Percentiles rank a stretch among this genome's conserved stretches.
These are phyloP conservation scores for Trachythela sp. DNA, from an alignment of 64 coral and sea anemone species.

Conservation along the genomic window DNA sequence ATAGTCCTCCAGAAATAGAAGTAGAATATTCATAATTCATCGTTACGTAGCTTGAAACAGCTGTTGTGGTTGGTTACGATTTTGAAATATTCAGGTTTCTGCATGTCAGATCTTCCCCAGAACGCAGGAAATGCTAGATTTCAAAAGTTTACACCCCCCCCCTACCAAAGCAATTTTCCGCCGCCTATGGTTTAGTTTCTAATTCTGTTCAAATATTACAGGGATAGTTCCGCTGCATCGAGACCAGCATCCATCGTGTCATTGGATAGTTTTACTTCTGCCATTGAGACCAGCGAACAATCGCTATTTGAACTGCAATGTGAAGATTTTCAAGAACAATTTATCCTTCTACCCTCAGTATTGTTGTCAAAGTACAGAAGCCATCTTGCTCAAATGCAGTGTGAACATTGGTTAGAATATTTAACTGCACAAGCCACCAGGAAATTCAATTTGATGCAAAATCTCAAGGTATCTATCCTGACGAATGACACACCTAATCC, in stretches of 20 bases:
- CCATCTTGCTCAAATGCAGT: not conserved
- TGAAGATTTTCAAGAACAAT: constrained; percentile 8
- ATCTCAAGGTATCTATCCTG: not conserved
- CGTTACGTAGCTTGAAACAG: too few relatives aligned
- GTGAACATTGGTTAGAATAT: not conserved
- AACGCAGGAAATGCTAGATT: too few relatives aligned
- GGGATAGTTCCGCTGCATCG: not conserved
- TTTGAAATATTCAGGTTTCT: too few relatives aligned
- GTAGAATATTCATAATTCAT: too few relatives aligned
- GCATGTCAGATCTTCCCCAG: too few relatives aligned
- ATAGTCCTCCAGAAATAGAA: too few relatives aligned
- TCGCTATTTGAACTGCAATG: not conserved
- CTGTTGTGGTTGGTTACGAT: too few relatives aligned
- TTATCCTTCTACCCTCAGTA: not conserved
- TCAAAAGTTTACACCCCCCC: too few relatives aligned
- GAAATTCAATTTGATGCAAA: constrained; percentile 12
- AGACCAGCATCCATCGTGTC: not conserved
- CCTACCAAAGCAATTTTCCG: too few relatives aligned
- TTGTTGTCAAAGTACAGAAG: not conserved
- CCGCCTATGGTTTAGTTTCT: not conserved
- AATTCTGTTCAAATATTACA: not conserved
- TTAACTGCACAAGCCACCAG: not conserved
- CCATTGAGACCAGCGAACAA: not conserved
- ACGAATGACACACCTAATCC: not conserved
- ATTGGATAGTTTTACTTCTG: constrained; percentile 11